Evolutionary conservation across 2,797 vertebrate species (phyloP), one percentile per base, ranked within the genome.

Genomic region (Botia almorhae): DNA sequence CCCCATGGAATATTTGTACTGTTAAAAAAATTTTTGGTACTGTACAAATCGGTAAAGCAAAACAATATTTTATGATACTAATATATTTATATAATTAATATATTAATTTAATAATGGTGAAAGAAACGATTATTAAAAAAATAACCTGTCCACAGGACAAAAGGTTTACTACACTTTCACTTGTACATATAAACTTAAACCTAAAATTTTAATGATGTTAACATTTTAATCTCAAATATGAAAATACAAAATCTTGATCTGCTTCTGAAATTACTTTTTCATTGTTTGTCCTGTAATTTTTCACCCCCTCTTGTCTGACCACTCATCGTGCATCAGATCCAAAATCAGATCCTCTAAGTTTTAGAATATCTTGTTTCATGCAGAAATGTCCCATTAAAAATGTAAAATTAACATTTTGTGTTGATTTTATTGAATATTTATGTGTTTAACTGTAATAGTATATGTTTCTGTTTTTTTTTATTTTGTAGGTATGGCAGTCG

Each of bases 401-500:
- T 51, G 26, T 33, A 33, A 74, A 26, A 19, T 53, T 0, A 6
- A 23, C 4, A 16, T 76, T 43, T 67, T 11, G 64, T 53, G 4
- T 33, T 63, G 12, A 69, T 11, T 78, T 11, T 39, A 53, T 8
- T 50, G 0, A n/a, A 53, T 29, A 4, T 58, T 2, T 51, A 3
- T 56, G 13, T 11, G 4, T 29, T 36, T 8, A 3, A 7, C 1
- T 11, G 3, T 64, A 17, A 21, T 33, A 26, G 6, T 48, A 63
- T 36, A 11, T 6, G 0, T 73, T 50, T 80, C 48, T 16, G 3
- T 16, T 55, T 1, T 69, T 69, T 11, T 76, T 17, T 80, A 3
- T 81, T 67, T 69, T 60, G 36, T 12, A 87, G 86, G 61, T 53
- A 58, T 78, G 77, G 55, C 60, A 29, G 71, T 39, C 13, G 72